phyloP scores from a whole-genome alignment of 2,113 vertebrate genomes.

The Leiothrix lutea region DNA sequence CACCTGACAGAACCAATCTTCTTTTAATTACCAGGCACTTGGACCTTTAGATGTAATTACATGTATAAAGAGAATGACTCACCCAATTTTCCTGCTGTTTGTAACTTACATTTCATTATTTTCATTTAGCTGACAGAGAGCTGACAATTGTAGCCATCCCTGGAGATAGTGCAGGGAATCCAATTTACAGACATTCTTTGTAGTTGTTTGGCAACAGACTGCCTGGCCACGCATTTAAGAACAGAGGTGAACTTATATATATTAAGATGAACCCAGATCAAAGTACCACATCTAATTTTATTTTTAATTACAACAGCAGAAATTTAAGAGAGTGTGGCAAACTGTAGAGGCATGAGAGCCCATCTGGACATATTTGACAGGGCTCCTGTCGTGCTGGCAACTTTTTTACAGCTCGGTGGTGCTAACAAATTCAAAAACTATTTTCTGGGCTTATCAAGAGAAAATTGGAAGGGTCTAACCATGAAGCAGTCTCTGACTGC shows the following conservation, averaged over 20 bases:
- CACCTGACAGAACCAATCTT: conserved; percentile 10
- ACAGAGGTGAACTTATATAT: background rate
- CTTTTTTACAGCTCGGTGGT: background rate
- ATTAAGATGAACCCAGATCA: background rate
- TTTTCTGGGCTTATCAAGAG: conserved; percentile 2
- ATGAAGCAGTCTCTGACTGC: background rate
- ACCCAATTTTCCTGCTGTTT: conserved; percentile 27
- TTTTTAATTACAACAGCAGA: conserved; percentile 13
- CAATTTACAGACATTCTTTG: conserved; percentile 23
- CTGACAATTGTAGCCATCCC: conserved; percentile 26
- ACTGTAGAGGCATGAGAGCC: background rate
- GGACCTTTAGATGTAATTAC: conserved; percentile 37
- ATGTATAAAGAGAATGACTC: conserved; percentile 26
- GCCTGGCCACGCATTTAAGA: background rate
- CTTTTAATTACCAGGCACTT: conserved; percentile 42
- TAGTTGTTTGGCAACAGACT: conserved; percentile 1
- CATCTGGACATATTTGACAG: background rate
- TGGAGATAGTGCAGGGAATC: background rate
- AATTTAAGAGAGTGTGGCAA: background rate
- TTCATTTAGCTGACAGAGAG: conserved; percentile 36
- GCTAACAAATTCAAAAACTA: background rate
- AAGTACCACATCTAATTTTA: background rate
- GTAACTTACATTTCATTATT: conserved; percentile 45
- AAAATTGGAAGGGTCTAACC: background rate
- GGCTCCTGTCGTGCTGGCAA: background rate